A percentile compares a stretch with the other conserved stretches of the same genome.
Conservation (phyloP, 2,113 vertebrate species). For the Cardinalis cardinalis region DNA sequence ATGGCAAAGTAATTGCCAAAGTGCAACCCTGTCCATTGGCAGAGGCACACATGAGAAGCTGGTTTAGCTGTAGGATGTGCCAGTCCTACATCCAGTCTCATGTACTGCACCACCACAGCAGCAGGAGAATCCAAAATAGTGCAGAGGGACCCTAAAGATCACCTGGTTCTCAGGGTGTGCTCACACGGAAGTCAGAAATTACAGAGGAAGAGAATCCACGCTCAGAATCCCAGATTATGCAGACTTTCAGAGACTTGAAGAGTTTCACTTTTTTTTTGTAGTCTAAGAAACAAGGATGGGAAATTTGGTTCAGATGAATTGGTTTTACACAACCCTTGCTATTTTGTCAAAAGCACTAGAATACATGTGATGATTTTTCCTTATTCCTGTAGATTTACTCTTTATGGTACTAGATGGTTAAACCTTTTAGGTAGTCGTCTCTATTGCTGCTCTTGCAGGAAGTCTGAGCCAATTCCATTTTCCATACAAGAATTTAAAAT, state of each 20-base stretch:
- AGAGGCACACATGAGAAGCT: neutral
- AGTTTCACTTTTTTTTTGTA: neutral
- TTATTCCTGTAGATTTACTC: neutral
- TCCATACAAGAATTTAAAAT: neutral
- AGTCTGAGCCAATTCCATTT: neutral
- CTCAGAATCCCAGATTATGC: neutral
- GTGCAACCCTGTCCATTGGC: too few species aligned
- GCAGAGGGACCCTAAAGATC: fast-evolving
- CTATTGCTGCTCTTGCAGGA: neutral
- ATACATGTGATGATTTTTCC: neutral
- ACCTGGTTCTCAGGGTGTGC: neutral
- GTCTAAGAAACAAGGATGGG: neutral
- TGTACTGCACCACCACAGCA: neutral
- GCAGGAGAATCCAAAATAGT: neutral
- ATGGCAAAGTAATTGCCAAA: neutral
- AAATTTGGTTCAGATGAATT: neutral
- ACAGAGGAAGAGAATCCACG: fast-evolving
- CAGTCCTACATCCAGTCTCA: neutral
- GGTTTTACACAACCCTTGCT: fast-evolving
- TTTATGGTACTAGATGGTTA: fast-evolving
- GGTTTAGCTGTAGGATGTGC: neutral
- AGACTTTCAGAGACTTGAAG: neutral
- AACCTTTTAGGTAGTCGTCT: neutral
- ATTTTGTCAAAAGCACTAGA: neutral
- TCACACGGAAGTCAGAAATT: neutral